Base-by-base conservation (phyloP, 1,140 invertebrate species). In the Octopus sinensis region DNA sequence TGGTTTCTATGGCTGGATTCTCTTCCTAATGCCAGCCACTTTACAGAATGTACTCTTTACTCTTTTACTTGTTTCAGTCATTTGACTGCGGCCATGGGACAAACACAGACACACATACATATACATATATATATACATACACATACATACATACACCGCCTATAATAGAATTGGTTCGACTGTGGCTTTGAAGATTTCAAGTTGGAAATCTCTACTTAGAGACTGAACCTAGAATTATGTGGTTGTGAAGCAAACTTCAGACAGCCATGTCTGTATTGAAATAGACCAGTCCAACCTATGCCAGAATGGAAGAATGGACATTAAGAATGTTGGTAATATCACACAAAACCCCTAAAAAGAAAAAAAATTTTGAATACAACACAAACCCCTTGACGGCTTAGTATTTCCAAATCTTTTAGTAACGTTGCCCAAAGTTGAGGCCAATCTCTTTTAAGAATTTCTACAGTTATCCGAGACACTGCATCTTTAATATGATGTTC, bases 361-460 rank as follows among this genome's bases (percentile, higher is more conserved):
- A 62, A 62, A 17, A 62, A 62, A 62, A 62, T 10, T 10, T 10
- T 2, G 3, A 62, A 62, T 1, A 54, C 4, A 53, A 78, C 13
- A 82, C 84, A 79, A 82, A 88, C 88, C 7, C 96, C 96, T 86
- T 93, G 92, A n/a, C 85, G 84, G 53, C 94, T 94, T 83, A 95
- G 93, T 51, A 84, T 81, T 79, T 90, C 94, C 0, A 98, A 91
- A 88, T 98, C 96, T 0, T 93, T 91, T 12, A 98, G 88, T 10
- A 98, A 88, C 1, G 94, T 94, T 1, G 96, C 95, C 96, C 96
- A 98, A 81, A 97, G 96, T 88, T 98, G 96, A 0, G 97, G 96
- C 97, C 96, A 98, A 89, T 97, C 96, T 17, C 96, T 91, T 89
- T 98, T 98, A 13, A 97, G 95, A 94, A 98, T 96, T 91, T 98